Percentiles rank a stretch among this genome's conserved stretches.
Evolutionary conservation across 1,140 invertebrate species (phyloP).

Genomic region (Panagrolaimus sp.): DNA sequence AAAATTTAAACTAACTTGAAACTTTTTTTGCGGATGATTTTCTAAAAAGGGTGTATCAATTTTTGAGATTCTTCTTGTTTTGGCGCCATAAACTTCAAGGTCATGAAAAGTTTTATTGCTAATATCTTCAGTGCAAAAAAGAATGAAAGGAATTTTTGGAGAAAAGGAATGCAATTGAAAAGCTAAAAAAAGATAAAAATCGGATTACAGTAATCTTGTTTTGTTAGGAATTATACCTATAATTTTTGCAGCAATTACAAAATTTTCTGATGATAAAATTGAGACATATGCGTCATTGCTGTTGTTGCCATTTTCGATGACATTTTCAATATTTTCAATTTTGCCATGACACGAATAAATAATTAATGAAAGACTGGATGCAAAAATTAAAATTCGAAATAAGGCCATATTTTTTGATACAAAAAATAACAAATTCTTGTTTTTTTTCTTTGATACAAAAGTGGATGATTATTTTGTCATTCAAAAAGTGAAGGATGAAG

Average conservation of each 20-base stretch:
- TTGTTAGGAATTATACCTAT: conserved; percentile 24
- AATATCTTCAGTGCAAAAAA: conserved; percentile 39
- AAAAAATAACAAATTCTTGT: too few species aligned
- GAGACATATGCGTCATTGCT: conserved; percentile 35
- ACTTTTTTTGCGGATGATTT: conserved; percentile 40
- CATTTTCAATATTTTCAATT: too few species aligned
- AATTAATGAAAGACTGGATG: too few species aligned
- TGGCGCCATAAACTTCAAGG: conserved; percentile 23
- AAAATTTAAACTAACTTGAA: conserved; percentile 29
- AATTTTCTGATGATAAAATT: conserved; percentile 38
- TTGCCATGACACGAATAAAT: too few species aligned
- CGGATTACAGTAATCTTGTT: conserved; percentile 1
- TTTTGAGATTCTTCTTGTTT: conserved; percentile 25
- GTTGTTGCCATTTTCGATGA: too few species aligned
- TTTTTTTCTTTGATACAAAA: too few species aligned
- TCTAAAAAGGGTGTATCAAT: conserved; percentile 40
- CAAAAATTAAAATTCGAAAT: too few species aligned
- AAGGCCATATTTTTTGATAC: too few species aligned
- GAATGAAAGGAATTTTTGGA: conserved; percentile 28
- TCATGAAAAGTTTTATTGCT: conserved; percentile 21
- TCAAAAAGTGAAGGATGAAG: too few species aligned
- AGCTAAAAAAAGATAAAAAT: not conserved
- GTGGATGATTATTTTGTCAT: too few species aligned
- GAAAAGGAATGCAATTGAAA: not conserved
- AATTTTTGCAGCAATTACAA: conserved; percentile 38